Evolutionary conservation across 2,113 vertebrate genomes (phyloP).

Genomic region (Epinephelus moara): DNA sequence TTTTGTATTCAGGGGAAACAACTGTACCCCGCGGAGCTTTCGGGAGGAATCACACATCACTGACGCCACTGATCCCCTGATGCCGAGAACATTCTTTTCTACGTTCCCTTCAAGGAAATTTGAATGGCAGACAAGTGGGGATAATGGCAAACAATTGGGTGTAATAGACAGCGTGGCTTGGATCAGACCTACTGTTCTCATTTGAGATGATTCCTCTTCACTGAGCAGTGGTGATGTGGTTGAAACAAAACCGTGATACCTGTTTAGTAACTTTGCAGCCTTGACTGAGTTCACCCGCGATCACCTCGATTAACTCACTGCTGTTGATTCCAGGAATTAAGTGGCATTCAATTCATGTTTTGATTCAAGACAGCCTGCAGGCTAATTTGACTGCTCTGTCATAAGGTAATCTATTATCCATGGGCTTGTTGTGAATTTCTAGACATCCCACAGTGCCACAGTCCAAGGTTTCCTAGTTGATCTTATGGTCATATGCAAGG

Average conservation of each 20-base stretch:
- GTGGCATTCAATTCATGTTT: slow-evolving; percentile 29
- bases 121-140: slow-evolving; percentile 77
- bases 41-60: slow-evolving; percentile 73
- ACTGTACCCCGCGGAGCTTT: slow-evolving; percentile 77
- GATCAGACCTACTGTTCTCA: slow-evolving; percentile 55
- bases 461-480: slow-evolving; percentile 33
- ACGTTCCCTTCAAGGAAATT: slow-evolving; percentile 69
- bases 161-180: slow-evolving; percentile 52
- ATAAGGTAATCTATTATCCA: slow-evolving; percentile 49
- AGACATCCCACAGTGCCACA: slow-evolving; percentile 23
- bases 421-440: slow-evolving; percentile 37
- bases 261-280: slow-evolving; percentile 27
- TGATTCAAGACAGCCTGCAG: slow-evolving; percentile 44
- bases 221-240: slow-evolving; percentile 11
- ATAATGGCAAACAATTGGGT: slow-evolving; percentile 72
- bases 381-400: slow-evolving; percentile 32
- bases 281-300: slow-evolving; percentile 27
- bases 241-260: slow-evolving; percentile 42
- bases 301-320: slow-evolving; percentile 9
- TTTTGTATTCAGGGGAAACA: slow-evolving; percentile 84
- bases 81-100: slow-evolving; percentile 63
- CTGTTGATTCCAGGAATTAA: slow-evolving; percentile 13
- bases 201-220: slow-evolving; percentile 59
- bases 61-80: slow-evolving; percentile 69
- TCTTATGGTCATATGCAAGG: slow-evolving; percentile 59